Conservation (phyloP, 92 coral and sea anemone species). For the Paramuricea clavata region DNA sequence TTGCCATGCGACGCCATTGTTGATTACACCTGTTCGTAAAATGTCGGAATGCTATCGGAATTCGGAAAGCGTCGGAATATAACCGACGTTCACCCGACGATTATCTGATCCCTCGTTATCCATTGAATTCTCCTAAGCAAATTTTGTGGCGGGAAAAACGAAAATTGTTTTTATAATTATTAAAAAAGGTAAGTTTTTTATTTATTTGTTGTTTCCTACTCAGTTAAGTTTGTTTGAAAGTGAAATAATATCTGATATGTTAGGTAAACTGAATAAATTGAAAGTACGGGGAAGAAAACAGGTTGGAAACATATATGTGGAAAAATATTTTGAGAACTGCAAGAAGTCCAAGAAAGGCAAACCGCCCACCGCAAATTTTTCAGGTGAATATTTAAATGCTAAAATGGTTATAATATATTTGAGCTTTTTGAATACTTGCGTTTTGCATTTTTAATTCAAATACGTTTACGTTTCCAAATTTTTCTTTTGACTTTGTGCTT, state of each 20-base stretch:
- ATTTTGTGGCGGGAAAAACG: conserved; percentile 43
- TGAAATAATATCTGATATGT: no score
- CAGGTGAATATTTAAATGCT: no score
- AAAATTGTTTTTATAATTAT: neutral
- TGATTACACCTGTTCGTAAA: neutral
- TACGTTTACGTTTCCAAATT: no score
- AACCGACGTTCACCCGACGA: neutral
- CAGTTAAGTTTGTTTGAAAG: neutral
- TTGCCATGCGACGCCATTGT: conserved; percentile 73
- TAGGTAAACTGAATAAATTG: no score
- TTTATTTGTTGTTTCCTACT: neutral
- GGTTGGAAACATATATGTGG: no score
- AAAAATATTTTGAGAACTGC: no score
- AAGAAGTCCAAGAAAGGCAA: no score
- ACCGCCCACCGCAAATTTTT: no score
- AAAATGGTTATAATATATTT: no score
- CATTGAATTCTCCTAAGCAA: neutral
- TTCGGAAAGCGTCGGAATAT: neutral
- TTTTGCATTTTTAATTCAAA: no score
- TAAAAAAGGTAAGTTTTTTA: neutral
- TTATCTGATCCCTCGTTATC: neutral
- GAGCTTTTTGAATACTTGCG: neutral
- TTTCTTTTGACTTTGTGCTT: no score
- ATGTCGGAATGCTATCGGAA: conserved; percentile 12
- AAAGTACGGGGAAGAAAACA: no score